Conservation (phyloP, 2,113 vertebrate species). For the Bos indicus region DNA sequence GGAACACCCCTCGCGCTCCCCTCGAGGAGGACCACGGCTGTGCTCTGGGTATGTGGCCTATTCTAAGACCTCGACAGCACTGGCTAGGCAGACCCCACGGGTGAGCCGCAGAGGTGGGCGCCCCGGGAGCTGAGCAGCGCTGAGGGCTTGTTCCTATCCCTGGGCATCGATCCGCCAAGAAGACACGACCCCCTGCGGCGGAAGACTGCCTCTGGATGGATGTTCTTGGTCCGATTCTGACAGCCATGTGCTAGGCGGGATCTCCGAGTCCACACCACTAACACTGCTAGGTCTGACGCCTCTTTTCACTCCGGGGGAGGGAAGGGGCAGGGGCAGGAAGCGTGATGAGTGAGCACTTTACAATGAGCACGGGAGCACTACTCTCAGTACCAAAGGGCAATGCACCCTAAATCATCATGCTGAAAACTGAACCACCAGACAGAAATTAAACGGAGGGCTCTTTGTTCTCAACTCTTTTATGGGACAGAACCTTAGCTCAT, state of each 20-base stretch:
- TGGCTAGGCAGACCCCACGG: not conserved
- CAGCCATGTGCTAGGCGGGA: not conserved
- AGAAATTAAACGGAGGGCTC: constrained; percentile 71
- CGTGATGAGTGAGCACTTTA: constrained; percentile 32
- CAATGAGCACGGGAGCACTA: constrained; percentile 35
- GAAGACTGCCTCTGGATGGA: not conserved
- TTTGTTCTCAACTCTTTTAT: constrained; percentile 79
- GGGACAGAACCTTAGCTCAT: constrained; percentile 91
- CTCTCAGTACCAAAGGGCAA: constrained; percentile 66
- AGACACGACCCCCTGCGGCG: not conserved
- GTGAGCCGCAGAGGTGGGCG: not conserved
- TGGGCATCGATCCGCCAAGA: not conserved
- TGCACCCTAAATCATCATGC: constrained; percentile 72
- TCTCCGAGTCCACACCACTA: not conserved
- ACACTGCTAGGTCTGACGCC: not conserved
- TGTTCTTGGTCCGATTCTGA: not conserved
- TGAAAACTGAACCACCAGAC: constrained; percentile 79
- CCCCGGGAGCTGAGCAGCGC: not conserved
- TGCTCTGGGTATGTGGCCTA: not conserved
- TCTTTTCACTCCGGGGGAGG: not conserved
- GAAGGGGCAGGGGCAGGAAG: not conserved
- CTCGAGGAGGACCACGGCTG: not conserved
- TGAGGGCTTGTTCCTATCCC: not conserved
- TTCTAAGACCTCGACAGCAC: not conserved
- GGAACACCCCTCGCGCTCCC: not conserved